Evolutionary conservation across 2,888 invertebrate genomes (phyloP).

Genomic region (Lymantria monacha): DNA sequence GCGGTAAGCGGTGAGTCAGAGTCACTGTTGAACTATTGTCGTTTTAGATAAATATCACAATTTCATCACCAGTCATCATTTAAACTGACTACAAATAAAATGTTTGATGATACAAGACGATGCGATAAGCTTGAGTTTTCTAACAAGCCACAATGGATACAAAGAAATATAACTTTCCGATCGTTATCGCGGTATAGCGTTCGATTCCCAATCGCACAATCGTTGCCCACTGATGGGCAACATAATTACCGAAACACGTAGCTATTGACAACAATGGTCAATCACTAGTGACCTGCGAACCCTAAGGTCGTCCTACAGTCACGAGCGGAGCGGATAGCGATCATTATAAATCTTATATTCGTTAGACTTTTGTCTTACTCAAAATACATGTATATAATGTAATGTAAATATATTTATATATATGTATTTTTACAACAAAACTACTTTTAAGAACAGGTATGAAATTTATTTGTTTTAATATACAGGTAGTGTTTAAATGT

Average conservation of each 20-base stretch:
- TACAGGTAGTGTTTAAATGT: too few relatives aligned
- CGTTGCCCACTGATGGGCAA: constrained; percentile 11
- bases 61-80: constrained; percentile 12
- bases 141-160: constrained; percentile 37
- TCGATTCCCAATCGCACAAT: constrained; percentile 5
- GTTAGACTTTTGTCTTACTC: too few relatives aligned
- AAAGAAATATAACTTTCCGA: constrained; percentile 44
- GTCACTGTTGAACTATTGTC: constrained; percentile 20
- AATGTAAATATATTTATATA: too few relatives aligned
- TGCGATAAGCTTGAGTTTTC: constrained; percentile 16
- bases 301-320: not conserved
- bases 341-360: not conserved
- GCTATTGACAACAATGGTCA: constrained; percentile 44
- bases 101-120: constrained; percentile 1
- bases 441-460: too few relatives aligned
- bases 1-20: constrained; percentile 11
- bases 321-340: constrained; percentile 2
- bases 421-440: too few relatives aligned
- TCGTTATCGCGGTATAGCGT: constrained; percentile 31
- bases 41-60: constrained; percentile 28
- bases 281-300: constrained; percentile 41
- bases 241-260: constrained; percentile 28
- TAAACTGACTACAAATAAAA: not conserved
- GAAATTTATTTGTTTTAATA: too few relatives aligned
- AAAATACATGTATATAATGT: too few relatives aligned